A percentile compares a stretch with the other conserved stretches of the same genome.
Evolutionary conservation across 2,113 vertebrate genomes (phyloP).

Genomic region (Meriones unguiculatus): DNA sequence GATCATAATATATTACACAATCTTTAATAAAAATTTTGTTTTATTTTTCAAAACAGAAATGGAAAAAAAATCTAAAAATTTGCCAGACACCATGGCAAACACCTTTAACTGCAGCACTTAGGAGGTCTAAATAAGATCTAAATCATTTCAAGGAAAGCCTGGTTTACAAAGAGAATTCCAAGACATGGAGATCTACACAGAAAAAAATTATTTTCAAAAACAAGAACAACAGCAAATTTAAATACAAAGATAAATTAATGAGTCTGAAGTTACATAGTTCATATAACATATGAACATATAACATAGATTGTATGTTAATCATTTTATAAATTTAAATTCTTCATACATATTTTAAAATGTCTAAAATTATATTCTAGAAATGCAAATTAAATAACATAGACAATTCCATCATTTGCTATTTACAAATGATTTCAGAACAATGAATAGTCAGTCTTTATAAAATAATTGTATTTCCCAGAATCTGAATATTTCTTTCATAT

Average conservation of each 20-base stretch:
- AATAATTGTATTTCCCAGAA: background rate
- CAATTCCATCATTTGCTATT: background rate
- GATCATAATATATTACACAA: background rate
- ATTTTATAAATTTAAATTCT: background rate
- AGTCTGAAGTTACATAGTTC: background rate
- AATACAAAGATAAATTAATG: background rate
- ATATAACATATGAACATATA: background rate
- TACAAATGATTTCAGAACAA: background rate
- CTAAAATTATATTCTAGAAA: background rate
- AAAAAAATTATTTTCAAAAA: background rate
- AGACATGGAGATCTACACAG: background rate
- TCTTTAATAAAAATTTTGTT: background rate
- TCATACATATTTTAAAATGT: background rate
- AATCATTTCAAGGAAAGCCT: background rate
- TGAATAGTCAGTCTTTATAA: background rate
- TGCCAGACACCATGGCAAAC: too few species aligned
- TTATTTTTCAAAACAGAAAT: conserved; percentile 10
- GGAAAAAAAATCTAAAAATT: background rate
- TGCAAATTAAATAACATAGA: background rate
- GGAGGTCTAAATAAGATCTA: background rate
- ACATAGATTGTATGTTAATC: background rate
- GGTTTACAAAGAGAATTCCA: background rate
- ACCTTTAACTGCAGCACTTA: background rate
- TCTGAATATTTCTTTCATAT: background rate
- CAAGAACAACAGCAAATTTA: background rate